Conservation (phyloP, 2,888 invertebrate genomes). For the Heteromurus nitidus region DNA sequence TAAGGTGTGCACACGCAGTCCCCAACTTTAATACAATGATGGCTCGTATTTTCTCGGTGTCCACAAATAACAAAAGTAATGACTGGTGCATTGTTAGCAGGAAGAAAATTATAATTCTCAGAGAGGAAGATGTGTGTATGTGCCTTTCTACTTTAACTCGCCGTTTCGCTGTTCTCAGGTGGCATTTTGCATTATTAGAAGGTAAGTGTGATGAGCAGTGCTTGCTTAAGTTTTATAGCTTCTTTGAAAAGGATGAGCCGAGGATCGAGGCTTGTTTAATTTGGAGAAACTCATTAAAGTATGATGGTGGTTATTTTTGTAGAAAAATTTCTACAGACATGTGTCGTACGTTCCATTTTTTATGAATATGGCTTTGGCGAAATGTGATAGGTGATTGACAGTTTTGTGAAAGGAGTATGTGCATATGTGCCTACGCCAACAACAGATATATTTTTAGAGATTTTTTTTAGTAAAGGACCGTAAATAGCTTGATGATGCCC, state of each 20-base stretch:
- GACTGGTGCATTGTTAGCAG: slow-evolving; percentile 15
- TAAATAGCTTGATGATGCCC: neutral
- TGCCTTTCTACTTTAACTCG: too few species aligned
- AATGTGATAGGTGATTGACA: slow-evolving; percentile 59
- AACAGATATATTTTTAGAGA: neutral
- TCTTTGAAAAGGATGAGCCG: slow-evolving; percentile 6
- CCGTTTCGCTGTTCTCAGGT: too few species aligned
- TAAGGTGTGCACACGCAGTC: too few species aligned
- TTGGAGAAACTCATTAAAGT: slow-evolving; percentile 61
- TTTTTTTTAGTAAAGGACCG: neutral
- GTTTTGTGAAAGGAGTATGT: slow-evolving; percentile 51
- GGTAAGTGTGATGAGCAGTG: slow-evolving; percentile 21
- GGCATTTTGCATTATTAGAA: neutral
- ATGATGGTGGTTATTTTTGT: slow-evolving; percentile 32
- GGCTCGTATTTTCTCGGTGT: slow-evolving; percentile 4
- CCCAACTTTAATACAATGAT: neutral
- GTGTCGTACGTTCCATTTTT: slow-evolving; percentile 60
- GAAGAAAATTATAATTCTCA: neutral
- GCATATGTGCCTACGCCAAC: neutral
- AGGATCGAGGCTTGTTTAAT: slow-evolving; percentile 41
- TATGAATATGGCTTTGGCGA: slow-evolving; percentile 43
- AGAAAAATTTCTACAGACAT: neutral
- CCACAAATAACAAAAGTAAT: slow-evolving; percentile 15
- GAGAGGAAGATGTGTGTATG: neutral
- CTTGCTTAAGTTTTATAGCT: neutral